Base-by-base conservation (phyloP, 2,888 invertebrate species). In the Aphodius granarius region DNA sequence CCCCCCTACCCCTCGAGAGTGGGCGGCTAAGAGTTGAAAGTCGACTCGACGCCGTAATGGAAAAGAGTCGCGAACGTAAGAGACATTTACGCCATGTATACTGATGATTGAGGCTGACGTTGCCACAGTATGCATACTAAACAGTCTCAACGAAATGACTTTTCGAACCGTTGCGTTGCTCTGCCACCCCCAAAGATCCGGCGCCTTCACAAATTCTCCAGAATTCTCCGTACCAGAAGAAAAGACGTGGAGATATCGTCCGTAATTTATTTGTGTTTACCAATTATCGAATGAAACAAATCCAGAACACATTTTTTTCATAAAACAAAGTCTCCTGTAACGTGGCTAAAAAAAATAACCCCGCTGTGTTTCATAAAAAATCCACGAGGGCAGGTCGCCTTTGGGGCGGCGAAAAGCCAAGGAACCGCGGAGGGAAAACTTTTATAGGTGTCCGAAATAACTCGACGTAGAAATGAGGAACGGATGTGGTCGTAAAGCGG, bases 21-120 rank as follows among this genome's bases (percentile, higher is more conserved):
- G 68, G 68, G n/a, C 15, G 22, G 22, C 19, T 68, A 68, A 20
- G 22, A 68, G 68, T 21, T 68, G 68, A 68, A 68, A 68, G 68
- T 68, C 68, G 43, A 43, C 43, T 43, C 43, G 43, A 43, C 43
- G 68, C 18, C 80, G 82, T 83, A 83, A 84, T 83, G 83, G 83
- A 82, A 84, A 83, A 82, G 83, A 83, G 82, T 84, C 83, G 83
- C 82, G 82, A 84, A 84, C 82, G 84, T 82, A 83, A 81, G 83
- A 83, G 84, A 85, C 84, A 84, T 84, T 85, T 84, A 81, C 83
- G 82, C 82, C 83, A 83, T 84, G 84, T 83, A 84, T 84, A 84
- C 84, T 83, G 84, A 84, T 83, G 84, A 84, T 83, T 84, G 84
- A 83, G 82, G 82, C 81, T 79, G 80, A 78, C 79, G 78, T 73